Percentiles rank a stretch among this genome's conserved stretches.
phyloP scores from a whole-genome alignment of 2,797 vertebrate genomes.

The Sebastes steindachneri region DNA sequence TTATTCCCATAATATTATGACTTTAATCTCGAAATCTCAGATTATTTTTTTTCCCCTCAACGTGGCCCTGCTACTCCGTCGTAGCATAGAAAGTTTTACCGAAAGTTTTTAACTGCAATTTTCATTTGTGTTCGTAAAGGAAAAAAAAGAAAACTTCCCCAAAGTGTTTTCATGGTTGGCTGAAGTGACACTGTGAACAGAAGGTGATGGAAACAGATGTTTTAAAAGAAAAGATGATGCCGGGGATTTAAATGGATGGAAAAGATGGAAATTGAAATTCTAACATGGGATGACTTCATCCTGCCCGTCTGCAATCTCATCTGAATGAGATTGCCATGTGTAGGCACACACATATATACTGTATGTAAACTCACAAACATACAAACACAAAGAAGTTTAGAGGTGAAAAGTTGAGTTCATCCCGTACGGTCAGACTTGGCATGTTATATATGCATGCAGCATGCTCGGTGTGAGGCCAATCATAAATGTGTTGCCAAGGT shows the following conservation, averaged over 20 bases:
- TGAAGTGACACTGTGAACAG: background rate
- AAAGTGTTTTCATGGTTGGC: background rate
- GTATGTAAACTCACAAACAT: background rate
- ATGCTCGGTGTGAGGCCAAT: background rate
- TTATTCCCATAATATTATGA: too few relatives aligned
- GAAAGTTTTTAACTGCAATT: background rate
- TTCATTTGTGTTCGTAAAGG: background rate
- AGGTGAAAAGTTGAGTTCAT: background rate
- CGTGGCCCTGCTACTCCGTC: too few relatives aligned
- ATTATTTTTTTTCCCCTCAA: too few relatives aligned
- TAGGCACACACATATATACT: background rate
- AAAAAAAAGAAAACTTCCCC: background rate
- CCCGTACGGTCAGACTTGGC: background rate
- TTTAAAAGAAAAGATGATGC: background rate
- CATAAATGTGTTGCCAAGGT: slow-evolving; percentile 29
- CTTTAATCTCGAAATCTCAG: too few relatives aligned
- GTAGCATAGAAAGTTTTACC: background rate
- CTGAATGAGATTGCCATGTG: background rate
- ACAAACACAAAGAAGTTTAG: background rate
- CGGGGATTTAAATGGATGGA: background rate
- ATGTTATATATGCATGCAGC: background rate
- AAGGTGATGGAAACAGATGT: background rate
- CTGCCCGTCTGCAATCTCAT: background rate
- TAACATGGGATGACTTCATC: background rate
- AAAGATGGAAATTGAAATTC: background rate